Base-by-base conservation (phyloP, 2,113 vertebrate genomes). In the Lepisosteus oculatus region DNA sequence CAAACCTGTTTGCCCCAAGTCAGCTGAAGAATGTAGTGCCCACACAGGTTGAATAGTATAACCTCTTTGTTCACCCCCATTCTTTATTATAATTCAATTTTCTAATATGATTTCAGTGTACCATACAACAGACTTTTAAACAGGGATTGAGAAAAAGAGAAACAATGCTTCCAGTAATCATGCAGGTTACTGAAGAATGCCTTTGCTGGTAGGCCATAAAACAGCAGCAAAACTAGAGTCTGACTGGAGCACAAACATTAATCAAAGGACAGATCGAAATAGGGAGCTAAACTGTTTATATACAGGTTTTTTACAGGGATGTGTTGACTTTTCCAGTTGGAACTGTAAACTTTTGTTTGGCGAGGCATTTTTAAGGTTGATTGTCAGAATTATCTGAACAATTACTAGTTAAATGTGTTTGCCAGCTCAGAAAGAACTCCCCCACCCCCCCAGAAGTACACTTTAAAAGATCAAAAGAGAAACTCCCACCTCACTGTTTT, bases 281-380 rank as follows among this genome's bases (percentile, higher is more conserved):
- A 72, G 72, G 78, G 84, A 81, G 79, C 82, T 84, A 84, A 83
- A 85, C 84, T 89, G 87, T 89, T 85, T 82, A 79, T 84, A 85
- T 81, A 83, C 76, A 65, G 76, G 78, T 78, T 83, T 87, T 54
- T 85, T 80, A 12, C 77, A 1, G 78, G 83, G 83, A 87, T 84
- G 83, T 87, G 89, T 88, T 90, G 87, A 89, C 89, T 87, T 87
- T 85, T 88, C 87, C 88, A 88, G 84, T 85, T 86, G 84, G 79
- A 86, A 87, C 85, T 90, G 88, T 90, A 89, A 91, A 88, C 87
- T 84, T 85, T 76, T 90, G 88, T 91, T 92, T 91, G 88, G 86
- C 83, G 77, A 74, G 83, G 85, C 87, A 89, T 88, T 84, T 89
- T 82, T 83, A 87, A 86, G 82, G 86, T 81, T 86, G 84, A 90